Percentiles rank a stretch among this genome's conserved stretches.
Conservation (phyloP, 1,140 invertebrate species). For the Tribolium castaneum region DNA sequence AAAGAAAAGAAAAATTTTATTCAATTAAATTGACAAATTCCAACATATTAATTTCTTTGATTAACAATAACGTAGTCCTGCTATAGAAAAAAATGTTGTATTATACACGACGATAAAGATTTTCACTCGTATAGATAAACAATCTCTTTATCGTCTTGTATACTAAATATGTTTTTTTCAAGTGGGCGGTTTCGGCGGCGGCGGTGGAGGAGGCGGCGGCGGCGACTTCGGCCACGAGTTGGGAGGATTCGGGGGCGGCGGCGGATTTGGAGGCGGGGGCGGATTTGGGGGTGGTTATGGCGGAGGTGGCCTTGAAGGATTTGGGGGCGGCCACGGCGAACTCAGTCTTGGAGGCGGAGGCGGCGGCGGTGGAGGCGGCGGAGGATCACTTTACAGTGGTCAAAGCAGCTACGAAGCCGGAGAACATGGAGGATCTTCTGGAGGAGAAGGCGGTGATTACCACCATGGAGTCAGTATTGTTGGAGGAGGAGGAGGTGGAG, state of each 20-base stretch:
- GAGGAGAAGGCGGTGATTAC: constrained; percentile 50
- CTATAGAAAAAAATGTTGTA: too few relatives aligned
- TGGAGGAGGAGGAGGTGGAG: constrained; percentile 45
- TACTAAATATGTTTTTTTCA: neutral
- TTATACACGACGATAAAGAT: too few relatives aligned
- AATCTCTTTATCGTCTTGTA: neutral
- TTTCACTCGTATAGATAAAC: neutral
- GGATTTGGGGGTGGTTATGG: constrained; percentile 38
- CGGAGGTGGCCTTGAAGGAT: constrained; percentile 35
- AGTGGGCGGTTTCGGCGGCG: constrained; percentile 5
- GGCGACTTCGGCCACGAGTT: constrained; percentile 1
- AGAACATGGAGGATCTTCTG: constrained; percentile 39
- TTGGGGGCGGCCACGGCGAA: constrained; percentile 33
- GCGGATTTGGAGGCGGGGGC: constrained; percentile 36
- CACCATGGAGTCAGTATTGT: constrained; percentile 55
- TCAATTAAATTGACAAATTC: too few relatives aligned
- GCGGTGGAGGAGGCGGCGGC: neutral
- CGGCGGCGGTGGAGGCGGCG: constrained; percentile 24
- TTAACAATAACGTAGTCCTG: too few relatives aligned
- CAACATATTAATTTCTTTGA: too few relatives aligned
- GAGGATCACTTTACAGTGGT: constrained; percentile 23
- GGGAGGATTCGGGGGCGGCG: neutral
- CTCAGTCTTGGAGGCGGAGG: constrained; percentile 10
- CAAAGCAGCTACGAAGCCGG: constrained; percentile 25
- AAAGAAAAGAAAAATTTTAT: too few relatives aligned